phyloP scores from a whole-genome alignment of 2,888 invertebrate genomes.

The Lordiphosa andalusiaca region DNA sequence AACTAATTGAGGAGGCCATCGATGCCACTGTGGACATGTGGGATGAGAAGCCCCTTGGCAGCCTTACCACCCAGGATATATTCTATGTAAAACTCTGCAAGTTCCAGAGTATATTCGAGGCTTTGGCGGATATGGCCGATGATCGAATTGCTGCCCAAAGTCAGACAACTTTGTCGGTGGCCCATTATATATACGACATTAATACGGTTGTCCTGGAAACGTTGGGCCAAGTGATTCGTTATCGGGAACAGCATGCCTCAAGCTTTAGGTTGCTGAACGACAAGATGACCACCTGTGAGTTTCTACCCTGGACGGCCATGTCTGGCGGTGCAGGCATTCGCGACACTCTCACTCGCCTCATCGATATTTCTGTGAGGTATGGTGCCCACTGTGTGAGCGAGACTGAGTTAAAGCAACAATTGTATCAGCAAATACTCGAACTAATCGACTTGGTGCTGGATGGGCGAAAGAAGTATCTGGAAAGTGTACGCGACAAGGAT shows the following conservation, averaged over 20 bases:
- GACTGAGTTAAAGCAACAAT: conserved; percentile 80
- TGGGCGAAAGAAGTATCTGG: conserved; percentile 86
- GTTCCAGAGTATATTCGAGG: conserved; percentile 85
- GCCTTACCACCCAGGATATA: conserved; percentile 86
- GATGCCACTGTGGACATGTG: conserved; percentile 81
- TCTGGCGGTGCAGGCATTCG: conserved; percentile 82
- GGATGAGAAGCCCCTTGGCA: conserved; percentile 80
- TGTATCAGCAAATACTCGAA: conserved; percentile 86
- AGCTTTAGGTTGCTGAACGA: conserved; percentile 81
- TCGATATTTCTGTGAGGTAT: conserved; percentile 76
- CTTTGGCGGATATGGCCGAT: conserved; percentile 83
- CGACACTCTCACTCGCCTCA: conserved; percentile 81
- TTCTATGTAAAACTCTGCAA: conserved; percentile 87
- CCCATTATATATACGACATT: conserved; percentile 82
- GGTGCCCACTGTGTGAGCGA: conserved; percentile 78
- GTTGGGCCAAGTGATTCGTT: conserved; percentile 84
- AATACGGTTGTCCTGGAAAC: conserved; percentile 84
- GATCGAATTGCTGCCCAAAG: conserved; percentile 83
- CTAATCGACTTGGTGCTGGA: conserved; percentile 87
- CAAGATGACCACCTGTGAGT: conserved; percentile 81
- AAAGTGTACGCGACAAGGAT: conserved; percentile 84
- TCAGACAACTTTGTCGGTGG: conserved; percentile 82
- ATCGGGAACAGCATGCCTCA: conserved; percentile 83
- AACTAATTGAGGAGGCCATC: conserved; percentile 83
- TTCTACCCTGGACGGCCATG: conserved; percentile 88